phyloP scores from a whole-genome alignment of 2,888 invertebrate species.

The Anagyrus pseudococci region DNA sequence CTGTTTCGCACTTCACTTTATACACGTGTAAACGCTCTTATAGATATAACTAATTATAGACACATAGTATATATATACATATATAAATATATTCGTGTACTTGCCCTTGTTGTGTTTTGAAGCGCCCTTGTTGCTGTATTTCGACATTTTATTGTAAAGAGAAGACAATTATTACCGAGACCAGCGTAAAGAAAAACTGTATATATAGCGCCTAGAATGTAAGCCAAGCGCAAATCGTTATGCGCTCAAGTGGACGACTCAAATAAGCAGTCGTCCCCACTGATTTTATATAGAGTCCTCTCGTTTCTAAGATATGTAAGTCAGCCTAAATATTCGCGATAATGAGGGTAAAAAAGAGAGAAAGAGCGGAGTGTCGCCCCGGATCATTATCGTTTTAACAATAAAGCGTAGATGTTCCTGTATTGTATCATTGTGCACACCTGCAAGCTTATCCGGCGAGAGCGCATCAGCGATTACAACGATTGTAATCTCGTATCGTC shows the following conservation, averaged over 20 bases:
- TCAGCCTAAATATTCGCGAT: slow-evolving; percentile 29
- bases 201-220: slow-evolving; percentile 30
- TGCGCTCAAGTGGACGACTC: slow-evolving; percentile 17
- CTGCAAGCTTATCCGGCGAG: slow-evolving; percentile 7
- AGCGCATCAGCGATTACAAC: slow-evolving; percentile 13
- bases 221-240: slow-evolving; percentile 22
- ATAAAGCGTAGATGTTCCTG: slow-evolving; percentile 26
- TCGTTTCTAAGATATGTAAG: slow-evolving; percentile 29
- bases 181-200: slow-evolving; percentile 22
- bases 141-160: slow-evolving; percentile 58
- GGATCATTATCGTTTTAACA: background rate
- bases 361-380: background rate
- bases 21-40: slow-evolving; percentile 24
- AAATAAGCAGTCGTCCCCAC: slow-evolving; percentile 29
- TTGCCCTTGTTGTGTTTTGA: slow-evolving; percentile 59
- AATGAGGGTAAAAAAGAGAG: slow-evolving; percentile 8
- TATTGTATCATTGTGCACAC: slow-evolving; percentile 14
- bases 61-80: slow-evolving; percentile 4
- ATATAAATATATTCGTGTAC: slow-evolving; percentile 44
- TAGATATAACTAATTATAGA: slow-evolving; percentile 12
- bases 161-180: slow-evolving; percentile 20
- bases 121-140: slow-evolving; percentile 47
- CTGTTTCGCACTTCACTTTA: slow-evolving; percentile 35
- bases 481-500: too few relatives aligned
- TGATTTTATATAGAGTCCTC: slow-evolving; percentile 34